phyloP scores from a whole-genome alignment of 2,113 vertebrate species.

The Nothocercus julius region DNA sequence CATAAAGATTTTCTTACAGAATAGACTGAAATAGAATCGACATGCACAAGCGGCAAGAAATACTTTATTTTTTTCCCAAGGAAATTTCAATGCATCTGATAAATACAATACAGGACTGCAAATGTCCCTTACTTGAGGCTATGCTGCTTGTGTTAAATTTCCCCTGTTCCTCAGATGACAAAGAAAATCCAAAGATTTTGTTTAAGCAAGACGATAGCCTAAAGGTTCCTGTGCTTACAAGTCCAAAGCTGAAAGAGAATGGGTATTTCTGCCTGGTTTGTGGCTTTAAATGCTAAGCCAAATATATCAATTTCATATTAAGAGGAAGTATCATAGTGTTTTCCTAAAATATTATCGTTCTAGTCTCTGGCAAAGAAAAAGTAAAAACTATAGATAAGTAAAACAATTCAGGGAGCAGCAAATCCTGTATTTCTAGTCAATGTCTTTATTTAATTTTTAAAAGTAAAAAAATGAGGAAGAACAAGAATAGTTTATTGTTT shows the following conservation, averaged over 20 bases:
- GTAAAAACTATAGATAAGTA: neutral
- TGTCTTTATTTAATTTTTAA: neutral
- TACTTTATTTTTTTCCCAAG: slow-evolving; percentile 12
- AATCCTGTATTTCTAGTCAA: neutral
- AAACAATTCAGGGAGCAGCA: neutral
- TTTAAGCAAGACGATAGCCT: neutral
- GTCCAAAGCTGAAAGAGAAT: neutral
- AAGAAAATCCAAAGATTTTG: slow-evolving; percentile 16
- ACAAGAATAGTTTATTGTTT: neutral
- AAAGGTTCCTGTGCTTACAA: neutral
- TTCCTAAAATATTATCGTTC: neutral
- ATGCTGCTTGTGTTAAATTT: neutral
- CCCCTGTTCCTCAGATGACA: neutral
- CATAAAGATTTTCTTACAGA: slow-evolving; percentile 8
- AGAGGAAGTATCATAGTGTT: neutral
- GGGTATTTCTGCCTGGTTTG: neutral
- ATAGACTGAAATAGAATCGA: slow-evolving; percentile 12
- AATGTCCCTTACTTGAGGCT: slow-evolving; percentile 15
- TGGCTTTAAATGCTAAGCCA: neutral
- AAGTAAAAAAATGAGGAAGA: neutral
- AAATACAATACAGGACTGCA: neutral
- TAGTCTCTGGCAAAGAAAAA: neutral
- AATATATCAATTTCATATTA: neutral
- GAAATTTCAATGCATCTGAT: slow-evolving; percentile 12
- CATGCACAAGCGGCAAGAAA: slow-evolving; percentile 6